phyloP scores from a whole-genome alignment of 1,140 invertebrate species.

The Apis dorsata region DNA sequence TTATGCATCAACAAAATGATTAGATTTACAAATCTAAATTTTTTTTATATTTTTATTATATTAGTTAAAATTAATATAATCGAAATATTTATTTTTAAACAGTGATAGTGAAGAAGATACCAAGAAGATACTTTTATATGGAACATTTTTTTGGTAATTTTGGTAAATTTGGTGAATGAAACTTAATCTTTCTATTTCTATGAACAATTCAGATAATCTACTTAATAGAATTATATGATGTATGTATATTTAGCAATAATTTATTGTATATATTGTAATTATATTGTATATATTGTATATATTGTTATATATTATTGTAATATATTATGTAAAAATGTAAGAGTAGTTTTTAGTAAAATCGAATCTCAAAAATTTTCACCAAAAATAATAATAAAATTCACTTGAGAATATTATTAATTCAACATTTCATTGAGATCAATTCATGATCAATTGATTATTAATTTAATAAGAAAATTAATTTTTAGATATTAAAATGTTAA shows the following conservation, averaged over 20 bases:
- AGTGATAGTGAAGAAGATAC: no score
- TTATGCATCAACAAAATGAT: no score
- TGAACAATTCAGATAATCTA: slow-evolving; percentile 40
- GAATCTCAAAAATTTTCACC: not conserved
- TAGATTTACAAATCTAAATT: no score
- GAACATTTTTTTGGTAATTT: no score
- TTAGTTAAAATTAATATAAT: no score
- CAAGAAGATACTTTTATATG: no score
- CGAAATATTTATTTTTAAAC: no score
- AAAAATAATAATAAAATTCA: not conserved
- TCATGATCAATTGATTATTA: not conserved
- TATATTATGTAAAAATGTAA: not conserved
- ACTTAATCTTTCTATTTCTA: slow-evolving; percentile 45
- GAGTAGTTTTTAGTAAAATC: not conserved
- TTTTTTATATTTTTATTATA: no score
- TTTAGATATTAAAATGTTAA: not conserved
- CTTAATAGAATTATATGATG: slow-evolving; percentile 25
- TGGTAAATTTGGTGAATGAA: not conserved
- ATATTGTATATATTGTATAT: no score
- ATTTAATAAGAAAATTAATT: not conserved
- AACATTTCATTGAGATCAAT: not conserved
- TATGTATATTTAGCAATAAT: slow-evolving; percentile 2
- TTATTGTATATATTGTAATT: not conserved
- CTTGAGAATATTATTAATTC: not conserved
- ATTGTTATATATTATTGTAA: slow-evolving; percentile 18